These are phyloP conservation scores for Linnaemya tessellans DNA, from an alignment of 2,888 invertebrate species.

Conservation along the genomic window DNA sequence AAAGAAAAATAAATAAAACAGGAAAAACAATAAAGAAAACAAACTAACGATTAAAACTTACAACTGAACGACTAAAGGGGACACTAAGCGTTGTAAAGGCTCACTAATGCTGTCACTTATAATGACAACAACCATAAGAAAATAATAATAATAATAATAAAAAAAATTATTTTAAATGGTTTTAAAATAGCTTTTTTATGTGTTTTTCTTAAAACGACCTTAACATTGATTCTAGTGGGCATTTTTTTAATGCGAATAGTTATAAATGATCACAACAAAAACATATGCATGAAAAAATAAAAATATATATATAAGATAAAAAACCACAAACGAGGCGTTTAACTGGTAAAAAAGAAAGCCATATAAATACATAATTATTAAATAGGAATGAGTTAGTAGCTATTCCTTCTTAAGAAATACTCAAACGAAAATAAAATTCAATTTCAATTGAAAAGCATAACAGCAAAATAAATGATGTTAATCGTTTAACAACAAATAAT, in stretches of 20 bases:
- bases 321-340: conserved; percentile 42
- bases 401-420: conserved; percentile 25
- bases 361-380: conserved; percentile 29
- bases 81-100: conserved; percentile 21
- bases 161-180: conserved; percentile 37
- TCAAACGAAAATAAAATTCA: conserved; percentile 32
- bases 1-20: conserved; percentile 35
- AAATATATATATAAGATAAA: conserved; percentile 4
- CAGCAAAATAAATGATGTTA: conserved; percentile 15
- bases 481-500: conserved; percentile 29
- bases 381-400: conserved; percentile 12
- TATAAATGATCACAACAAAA: neutral
- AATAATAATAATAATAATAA: conserved; percentile 1
- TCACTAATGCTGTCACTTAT: conserved; percentile 39
- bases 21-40: conserved; percentile 21
- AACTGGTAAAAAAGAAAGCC: conserved; percentile 6
- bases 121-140: conserved; percentile 26
- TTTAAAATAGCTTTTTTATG: conserved; percentile 52
- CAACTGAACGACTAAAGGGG: neutral
- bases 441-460: conserved; percentile 45
- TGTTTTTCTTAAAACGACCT: conserved; percentile 61
- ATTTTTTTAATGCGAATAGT: neutral
- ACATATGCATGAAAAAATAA: neutral
- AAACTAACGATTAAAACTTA: conserved; percentile 4
- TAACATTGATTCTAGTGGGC: conserved; percentile 61